Percentiles rank a stretch among this genome's conserved stretches.
Evolutionary conservation across 2,113 vertebrate genomes (phyloP).

Genomic region (Phalacrocorax pelagicus): DNA sequence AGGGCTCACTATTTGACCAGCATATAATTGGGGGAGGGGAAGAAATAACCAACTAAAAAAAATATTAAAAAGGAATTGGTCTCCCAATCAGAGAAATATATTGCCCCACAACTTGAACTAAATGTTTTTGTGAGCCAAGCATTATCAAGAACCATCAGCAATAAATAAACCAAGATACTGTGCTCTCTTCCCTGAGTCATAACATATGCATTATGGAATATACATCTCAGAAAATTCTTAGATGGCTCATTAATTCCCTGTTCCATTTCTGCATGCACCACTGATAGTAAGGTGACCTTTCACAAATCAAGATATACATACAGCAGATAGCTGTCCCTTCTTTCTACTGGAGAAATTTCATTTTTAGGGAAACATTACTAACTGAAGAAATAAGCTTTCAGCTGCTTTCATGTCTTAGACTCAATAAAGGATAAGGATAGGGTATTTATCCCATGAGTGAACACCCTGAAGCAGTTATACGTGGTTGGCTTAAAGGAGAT

Average conservation of each 20-base stretch:
- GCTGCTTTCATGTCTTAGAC: not conserved
- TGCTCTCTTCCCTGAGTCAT: conserved; percentile 15
- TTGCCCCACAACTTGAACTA: not conserved
- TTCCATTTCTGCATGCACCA: conserved; percentile 51
- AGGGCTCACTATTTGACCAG: not conserved
- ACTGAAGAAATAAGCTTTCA: conserved; percentile 31
- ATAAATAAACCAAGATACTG: conserved; percentile 7
- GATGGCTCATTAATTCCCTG: conserved; percentile 47
- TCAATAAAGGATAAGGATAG: not conserved
- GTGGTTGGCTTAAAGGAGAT: not conserved
- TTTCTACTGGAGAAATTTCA: conserved; percentile 8
- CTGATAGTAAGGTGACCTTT: conserved; percentile 55
- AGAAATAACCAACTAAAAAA: too few relatives aligned
- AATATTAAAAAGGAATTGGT: not conserved
- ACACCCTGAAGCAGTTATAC: conserved; percentile 20
- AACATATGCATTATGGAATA: conserved; percentile 38
- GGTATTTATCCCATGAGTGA: conserved; percentile 1
- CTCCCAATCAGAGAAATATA: not conserved
- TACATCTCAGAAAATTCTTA: conserved; percentile 29
- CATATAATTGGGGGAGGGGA: not conserved
- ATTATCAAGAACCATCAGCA: not conserved
- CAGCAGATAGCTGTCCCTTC: not conserved
- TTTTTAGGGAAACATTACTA: conserved; percentile 24
- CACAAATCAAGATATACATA: conserved; percentile 22
- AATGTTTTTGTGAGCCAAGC: not conserved